Evolutionary conservation across 2,888 invertebrate species (phyloP).

Genomic region (Noctua janthe): DNA sequence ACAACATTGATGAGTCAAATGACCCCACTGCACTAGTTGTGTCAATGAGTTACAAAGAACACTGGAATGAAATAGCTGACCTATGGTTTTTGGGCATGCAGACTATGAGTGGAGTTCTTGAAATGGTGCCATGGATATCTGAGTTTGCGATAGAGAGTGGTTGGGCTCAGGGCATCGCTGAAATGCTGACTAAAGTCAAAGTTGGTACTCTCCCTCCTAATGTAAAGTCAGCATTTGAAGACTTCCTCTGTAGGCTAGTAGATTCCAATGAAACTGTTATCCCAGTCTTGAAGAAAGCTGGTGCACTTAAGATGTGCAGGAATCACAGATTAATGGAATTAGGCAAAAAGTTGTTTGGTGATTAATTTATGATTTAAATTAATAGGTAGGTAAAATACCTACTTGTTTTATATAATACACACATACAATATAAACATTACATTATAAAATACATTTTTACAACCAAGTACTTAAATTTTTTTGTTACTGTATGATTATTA

Average conservation of each 20-base stretch:
- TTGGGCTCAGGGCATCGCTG: slow-evolving; percentile 97
- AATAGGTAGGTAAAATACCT: slow-evolving; percentile 68
- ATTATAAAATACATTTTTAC: slow-evolving; percentile 66
- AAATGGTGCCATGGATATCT: slow-evolving; percentile 96
- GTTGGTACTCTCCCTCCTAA: slow-evolving; percentile 95
- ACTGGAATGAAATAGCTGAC: slow-evolving; percentile 97
- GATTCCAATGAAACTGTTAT: slow-evolving; percentile 94
- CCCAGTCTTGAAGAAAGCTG: slow-evolving; percentile 94
- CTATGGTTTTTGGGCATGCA: slow-evolving; percentile 98
- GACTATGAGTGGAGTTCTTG: slow-evolving; percentile 95
- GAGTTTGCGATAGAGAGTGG: slow-evolving; percentile 98
- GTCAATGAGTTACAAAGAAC: slow-evolving; percentile 95
- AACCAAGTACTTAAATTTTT: slow-evolving; percentile 68
- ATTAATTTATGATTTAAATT: slow-evolving; percentile 87
- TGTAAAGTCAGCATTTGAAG: slow-evolving; percentile 97
- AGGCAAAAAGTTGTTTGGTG: slow-evolving; percentile 96
- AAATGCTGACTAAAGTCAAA: slow-evolving; percentile 95
- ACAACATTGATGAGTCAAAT: slow-evolving; percentile 96
- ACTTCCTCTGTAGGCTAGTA: slow-evolving; percentile 95
- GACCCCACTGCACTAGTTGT: slow-evolving; percentile 95
- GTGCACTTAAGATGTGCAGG: slow-evolving; percentile 95
- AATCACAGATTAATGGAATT: slow-evolving; percentile 97
- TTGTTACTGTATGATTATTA: slow-evolving; percentile 43
- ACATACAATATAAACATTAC: slow-evolving; percentile 47
- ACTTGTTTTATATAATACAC: slow-evolving; percentile 68